Conservation (phyloP, 1,140 invertebrate genomes). For the Rhopalosiphum padi region DNA sequence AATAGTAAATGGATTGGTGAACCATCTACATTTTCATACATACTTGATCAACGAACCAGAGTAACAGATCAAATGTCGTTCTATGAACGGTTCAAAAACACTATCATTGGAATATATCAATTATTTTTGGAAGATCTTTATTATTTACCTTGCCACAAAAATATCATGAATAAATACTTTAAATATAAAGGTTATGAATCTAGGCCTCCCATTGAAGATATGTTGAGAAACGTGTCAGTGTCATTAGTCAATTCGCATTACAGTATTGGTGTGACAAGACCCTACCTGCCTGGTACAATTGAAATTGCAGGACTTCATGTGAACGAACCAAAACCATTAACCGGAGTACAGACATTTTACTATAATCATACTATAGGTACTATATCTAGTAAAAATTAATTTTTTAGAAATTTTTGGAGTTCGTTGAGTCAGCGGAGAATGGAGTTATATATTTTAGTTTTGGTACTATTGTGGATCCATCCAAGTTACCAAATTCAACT, state of each 20-base stretch:
- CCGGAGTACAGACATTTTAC: slow-evolving; percentile 27
- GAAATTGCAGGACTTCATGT: slow-evolving; percentile 71
- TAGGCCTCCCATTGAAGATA: slow-evolving; percentile 60
- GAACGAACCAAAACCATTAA: slow-evolving; percentile 60
- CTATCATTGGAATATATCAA: slow-evolving; percentile 27
- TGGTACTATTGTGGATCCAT: slow-evolving; percentile 59
- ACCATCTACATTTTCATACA: slow-evolving; percentile 52
- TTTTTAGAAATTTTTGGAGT: slow-evolving; percentile 55
- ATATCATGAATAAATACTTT: slow-evolving; percentile 58
- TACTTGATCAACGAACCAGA: slow-evolving; percentile 50
- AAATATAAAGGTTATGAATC: slow-evolving; percentile 59
- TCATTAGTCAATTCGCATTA: slow-evolving; percentile 69
- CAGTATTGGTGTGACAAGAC: slow-evolving; percentile 65
- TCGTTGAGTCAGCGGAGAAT: slow-evolving; percentile 60
- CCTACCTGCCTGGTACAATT: slow-evolving; percentile 65
- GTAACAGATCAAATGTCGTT: slow-evolving; percentile 67
- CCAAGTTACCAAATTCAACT: neutral
- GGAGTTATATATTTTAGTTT: slow-evolving; percentile 62
- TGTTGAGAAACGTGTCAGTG: slow-evolving; percentile 63
- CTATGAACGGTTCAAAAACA: slow-evolving; percentile 62
- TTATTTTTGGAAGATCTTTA: slow-evolving; percentile 38
- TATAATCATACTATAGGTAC: neutral
- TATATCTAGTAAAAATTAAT: neutral
- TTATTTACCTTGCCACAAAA: slow-evolving; percentile 59
- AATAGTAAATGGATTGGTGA: slow-evolving; percentile 54